Conservation (phyloP, 2,797 vertebrate genomes). For the Rhinoraja longicauda region DNA sequence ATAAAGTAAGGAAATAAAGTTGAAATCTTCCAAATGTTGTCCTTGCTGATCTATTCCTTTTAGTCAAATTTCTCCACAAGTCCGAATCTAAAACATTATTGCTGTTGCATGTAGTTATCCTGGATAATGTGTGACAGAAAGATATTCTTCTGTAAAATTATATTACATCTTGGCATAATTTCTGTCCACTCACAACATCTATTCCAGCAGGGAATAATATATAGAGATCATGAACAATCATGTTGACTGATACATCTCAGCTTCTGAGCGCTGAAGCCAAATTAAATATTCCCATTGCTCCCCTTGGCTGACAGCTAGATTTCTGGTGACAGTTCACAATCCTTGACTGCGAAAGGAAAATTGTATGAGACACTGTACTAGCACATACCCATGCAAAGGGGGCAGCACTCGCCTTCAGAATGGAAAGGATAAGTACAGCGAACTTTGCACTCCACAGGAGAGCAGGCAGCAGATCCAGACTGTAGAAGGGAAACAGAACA, state of each 20-base stretch:
- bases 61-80: background rate
- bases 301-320: background rate
- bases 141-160: background rate
- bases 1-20: background rate
- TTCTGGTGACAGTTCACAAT: rapidly evolving
- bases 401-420: slow-evolving; percentile 66
- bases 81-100: background rate
- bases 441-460: slow-evolving; percentile 61
- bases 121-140: background rate
- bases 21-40: background rate
- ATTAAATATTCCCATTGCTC: background rate
- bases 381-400: slow-evolving; percentile 57
- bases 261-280: background rate
- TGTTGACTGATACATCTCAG: background rate
- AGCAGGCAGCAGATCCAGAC: slow-evolving; percentile 68
- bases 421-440: slow-evolving; percentile 68
- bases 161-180: background rate
- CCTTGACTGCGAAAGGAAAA: background rate
- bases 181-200: background rate
- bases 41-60: background rate
- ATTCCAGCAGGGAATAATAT: background rate
- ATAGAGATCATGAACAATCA: background rate
- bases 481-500: slow-evolving; percentile 45
- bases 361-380: background rate
- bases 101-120: background rate